Evolutionary conservation across 2,888 invertebrate species (phyloP), one percentile per base, ranked within the genome.

Genomic region (Mimas tiliae): DNA sequence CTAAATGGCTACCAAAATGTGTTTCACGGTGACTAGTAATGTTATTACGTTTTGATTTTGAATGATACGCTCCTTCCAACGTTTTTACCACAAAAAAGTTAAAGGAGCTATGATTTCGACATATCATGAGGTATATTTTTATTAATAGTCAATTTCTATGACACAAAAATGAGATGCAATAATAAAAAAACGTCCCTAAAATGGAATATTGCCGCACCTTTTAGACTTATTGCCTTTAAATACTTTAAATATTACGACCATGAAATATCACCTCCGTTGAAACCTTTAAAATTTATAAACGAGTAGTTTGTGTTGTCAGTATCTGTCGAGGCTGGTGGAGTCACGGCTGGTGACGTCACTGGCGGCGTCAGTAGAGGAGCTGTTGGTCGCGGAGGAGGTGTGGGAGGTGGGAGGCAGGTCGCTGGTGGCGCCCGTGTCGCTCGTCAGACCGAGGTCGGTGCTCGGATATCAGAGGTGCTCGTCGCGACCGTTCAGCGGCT

Each of bases 401-500:
- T 73, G 78, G 62, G 74, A 69, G 65, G 80, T 71, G 68, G 67
- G 75, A 52, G 70, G 69, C 34, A 75, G 76, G 71, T 77, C 81
- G 63, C 75, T 76, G 47, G 85, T 79, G 70, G 72, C 82, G 67
- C 86, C 50, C 9, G 50, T 82, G 80, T 88, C 88, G 71, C 81
- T 81, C 68, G 85, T 79, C 74, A 81, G 78, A 74, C 85, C 87
- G 70, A 83, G 76, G 63, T 86, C 86, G 50, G 86, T 81, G 76
- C 84, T 81, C 78, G 88, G 87, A 85, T 89, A 94, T 95, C 95
- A 96, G 82, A 96, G 95, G 77, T 96, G 96, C 86, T 97, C 97
- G 89, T 97, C 97, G 70, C 96, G 96, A 33, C 97, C 95, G 87
- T 97, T 96, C 73, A 98, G 90, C 1, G 98, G 98, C 84, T 98